Evolutionary conservation across 2,797 vertebrate species (phyloP).

Genomic region (Staurois parvus): DNA sequence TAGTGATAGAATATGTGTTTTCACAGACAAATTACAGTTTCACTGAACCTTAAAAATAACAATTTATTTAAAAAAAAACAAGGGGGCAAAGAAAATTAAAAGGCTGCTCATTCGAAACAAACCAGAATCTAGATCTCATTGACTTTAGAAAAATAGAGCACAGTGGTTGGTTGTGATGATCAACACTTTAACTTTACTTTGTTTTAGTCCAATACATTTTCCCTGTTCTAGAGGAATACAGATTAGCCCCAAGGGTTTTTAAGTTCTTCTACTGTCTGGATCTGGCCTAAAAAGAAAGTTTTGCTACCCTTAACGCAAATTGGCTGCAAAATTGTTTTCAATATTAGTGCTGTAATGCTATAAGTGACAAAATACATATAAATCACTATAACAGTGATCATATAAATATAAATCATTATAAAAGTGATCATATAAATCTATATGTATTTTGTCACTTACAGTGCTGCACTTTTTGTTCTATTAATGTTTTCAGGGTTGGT

Average conservation of each 20-base stretch:
- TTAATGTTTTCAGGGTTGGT: too few relatives aligned
- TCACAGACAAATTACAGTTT: background rate
- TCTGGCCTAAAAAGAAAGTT: background rate
- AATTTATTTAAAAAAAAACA: background rate
- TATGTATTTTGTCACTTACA: too few relatives aligned
- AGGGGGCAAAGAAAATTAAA: background rate
- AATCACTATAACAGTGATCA: too few relatives aligned
- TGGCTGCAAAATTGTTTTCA: background rate
- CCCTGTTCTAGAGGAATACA: too few relatives aligned
- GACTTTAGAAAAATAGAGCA: background rate
- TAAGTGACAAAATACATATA: too few relatives aligned
- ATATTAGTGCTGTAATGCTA: background rate
- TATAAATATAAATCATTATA: too few relatives aligned
- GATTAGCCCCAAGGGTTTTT: background rate
- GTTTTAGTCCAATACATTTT: too few relatives aligned
- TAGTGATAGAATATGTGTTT: background rate
- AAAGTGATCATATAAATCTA: too few relatives aligned
- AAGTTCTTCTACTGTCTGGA: background rate
- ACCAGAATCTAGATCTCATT: background rate
- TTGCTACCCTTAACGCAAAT: background rate
- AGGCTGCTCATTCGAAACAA: background rate
- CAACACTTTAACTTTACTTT: background rate
- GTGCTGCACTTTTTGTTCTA: too few relatives aligned
- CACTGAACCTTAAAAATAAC: background rate
- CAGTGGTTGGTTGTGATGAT: background rate